Evolutionary conservation across 2,888 invertebrate genomes (phyloP).

Genomic region (Morpho deidamia): DNA sequence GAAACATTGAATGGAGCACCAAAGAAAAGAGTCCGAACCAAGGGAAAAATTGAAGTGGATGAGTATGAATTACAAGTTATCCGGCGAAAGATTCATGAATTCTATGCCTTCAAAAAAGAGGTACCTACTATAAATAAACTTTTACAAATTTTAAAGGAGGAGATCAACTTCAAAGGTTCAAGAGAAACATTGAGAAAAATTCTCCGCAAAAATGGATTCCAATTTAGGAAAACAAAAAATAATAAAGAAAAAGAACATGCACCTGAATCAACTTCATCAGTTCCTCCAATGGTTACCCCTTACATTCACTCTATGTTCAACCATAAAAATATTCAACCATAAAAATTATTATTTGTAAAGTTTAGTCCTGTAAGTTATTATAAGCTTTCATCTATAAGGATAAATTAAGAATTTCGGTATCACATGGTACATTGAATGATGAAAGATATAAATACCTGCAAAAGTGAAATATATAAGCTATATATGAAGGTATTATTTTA

Average conservation of each 20-base stretch:
- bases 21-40: slow-evolving; percentile 63
- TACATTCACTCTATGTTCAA: slow-evolving; percentile 68
- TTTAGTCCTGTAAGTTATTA: background rate
- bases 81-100: slow-evolving; percentile 66
- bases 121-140: slow-evolving; percentile 69
- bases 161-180: slow-evolving; percentile 68
- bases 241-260: slow-evolving; percentile 60
- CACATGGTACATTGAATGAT: no score
- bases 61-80: slow-evolving; percentile 69
- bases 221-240: slow-evolving; percentile 68
- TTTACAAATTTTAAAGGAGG: slow-evolving; percentile 63
- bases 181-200: slow-evolving; percentile 66
- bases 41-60: slow-evolving; percentile 68
- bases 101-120: slow-evolving; percentile 69
- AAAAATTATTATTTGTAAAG: slow-evolving; percentile 23
- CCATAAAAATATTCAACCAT: slow-evolving; percentile 63
- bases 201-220: slow-evolving; percentile 66
- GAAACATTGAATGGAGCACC: slow-evolving; percentile 63
- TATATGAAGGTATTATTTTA: no score
- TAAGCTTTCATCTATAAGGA: background rate
- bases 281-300: slow-evolving; percentile 61
- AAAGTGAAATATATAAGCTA: no score
- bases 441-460: no score
- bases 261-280: slow-evolving; percentile 46
- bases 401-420: no score